A percentile compares a stretch with the other conserved stretches of the same genome.
These are phyloP conservation scores for Pocillopora grandis DNA, from an alignment of 92 coral and sea anemone genomes.

Conservation along the genomic window DNA sequence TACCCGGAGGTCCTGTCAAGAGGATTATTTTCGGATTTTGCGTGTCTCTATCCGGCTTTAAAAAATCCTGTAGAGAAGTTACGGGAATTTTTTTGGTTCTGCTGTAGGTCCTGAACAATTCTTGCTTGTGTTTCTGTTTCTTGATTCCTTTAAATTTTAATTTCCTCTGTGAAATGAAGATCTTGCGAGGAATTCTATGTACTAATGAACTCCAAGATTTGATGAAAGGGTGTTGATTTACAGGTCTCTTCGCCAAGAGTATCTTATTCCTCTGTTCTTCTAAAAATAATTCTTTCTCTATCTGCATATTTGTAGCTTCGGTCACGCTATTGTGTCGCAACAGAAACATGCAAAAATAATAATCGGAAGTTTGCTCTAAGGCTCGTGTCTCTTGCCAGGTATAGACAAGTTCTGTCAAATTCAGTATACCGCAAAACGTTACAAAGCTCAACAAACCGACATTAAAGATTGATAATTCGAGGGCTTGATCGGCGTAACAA, in stretches of 20 bases:
- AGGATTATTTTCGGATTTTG: constrained; percentile 31
- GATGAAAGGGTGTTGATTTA: neutral
- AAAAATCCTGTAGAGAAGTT: constrained; percentile 4
- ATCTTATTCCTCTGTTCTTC: constrained; percentile 39
- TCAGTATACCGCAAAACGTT: constrained; percentile 23
- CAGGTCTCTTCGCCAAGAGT: neutral
- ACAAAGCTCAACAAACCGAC: constrained; percentile 29
- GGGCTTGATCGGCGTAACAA: constrained; percentile 43
- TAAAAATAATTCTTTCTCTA: constrained; percentile 39
- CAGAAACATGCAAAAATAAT: constrained; percentile 43
- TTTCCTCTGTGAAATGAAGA: constrained; percentile 28
- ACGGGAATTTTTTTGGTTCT: constrained; percentile 22
- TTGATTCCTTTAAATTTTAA: constrained; percentile 19
- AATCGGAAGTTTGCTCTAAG: constrained; percentile 32
- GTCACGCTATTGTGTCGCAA: constrained; percentile 45
- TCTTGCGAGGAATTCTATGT: neutral
- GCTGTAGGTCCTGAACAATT: constrained; percentile 40
- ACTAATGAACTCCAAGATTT: neutral
- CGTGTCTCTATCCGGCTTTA: constrained; percentile 26
- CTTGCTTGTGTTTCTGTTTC: constrained; percentile 41
- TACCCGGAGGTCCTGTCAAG: constrained; percentile 36
- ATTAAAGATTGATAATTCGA: constrained; percentile 34
- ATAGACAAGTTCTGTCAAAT: constrained; percentile 29
- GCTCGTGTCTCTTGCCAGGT: constrained; percentile 38
- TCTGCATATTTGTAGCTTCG: neutral